Evolutionary conservation across 2,797 vertebrate species (phyloP).

Genomic region (Sciurus vulgaris): DNA sequence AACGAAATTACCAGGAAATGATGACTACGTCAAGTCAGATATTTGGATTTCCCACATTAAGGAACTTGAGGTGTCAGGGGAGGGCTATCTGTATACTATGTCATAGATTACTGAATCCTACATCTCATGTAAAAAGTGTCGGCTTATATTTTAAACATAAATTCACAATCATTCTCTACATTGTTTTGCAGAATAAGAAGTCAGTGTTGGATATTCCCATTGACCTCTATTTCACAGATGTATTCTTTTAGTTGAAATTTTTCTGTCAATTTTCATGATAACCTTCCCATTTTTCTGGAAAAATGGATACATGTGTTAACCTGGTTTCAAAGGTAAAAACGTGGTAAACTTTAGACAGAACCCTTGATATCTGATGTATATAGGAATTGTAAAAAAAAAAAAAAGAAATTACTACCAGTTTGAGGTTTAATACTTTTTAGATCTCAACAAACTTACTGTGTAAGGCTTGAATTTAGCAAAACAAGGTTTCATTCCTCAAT

Average conservation of each 20-base stretch:
- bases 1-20: neutral
- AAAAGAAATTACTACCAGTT: neutral
- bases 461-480: neutral
- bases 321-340: neutral
- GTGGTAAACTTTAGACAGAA: neutral
- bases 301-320: neutral
- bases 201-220: neutral
- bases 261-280: neutral
- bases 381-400: neutral
- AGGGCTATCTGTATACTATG: too few species aligned
- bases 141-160: too few species aligned
- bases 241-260: neutral
- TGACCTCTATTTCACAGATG: neutral
- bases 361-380: neutral
- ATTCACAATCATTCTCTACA: neutral
- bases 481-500: neutral
- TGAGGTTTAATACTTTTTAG: neutral
- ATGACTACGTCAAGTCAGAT: neutral
- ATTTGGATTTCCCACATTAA: neutral
- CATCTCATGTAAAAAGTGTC: neutral
- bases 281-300: neutral
- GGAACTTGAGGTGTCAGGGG: accelerated
- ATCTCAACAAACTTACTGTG: neutral
- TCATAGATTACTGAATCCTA: neutral
- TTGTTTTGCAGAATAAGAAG: neutral